Evolutionary conservation across 2,113 vertebrate genomes (phyloP).

Genomic region (Gallinago paraguaiae): DNA sequence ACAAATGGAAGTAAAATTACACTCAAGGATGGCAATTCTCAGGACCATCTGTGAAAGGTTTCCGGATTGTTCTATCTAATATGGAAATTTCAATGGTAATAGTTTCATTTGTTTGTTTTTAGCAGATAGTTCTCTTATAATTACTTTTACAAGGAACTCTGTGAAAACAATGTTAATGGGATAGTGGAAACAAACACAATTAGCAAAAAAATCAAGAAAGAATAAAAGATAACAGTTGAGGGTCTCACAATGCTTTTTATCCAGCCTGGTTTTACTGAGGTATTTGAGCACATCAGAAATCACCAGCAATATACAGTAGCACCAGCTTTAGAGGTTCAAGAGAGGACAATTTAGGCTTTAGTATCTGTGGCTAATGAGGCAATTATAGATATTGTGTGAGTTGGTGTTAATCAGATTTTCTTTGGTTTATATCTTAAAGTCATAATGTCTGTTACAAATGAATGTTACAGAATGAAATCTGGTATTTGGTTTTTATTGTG

Average conservation of each 20-base stretch:
- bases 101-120: not conserved
- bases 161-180: not conserved
- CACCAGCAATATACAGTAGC: not conserved
- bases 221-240: not conserved
- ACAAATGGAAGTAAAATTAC: not conserved
- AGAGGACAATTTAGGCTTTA: not conserved
- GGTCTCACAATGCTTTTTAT: not conserved
- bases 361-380: not conserved
- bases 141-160: conserved; percentile 1
- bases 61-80: not conserved
- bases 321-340: not conserved
- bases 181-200: not conserved
- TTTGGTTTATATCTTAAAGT: not conserved
- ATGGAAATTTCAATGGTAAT: not conserved
- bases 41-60: not conserved
- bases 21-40: not conserved
- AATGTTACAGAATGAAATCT: not conserved
- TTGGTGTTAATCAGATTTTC: not conserved
- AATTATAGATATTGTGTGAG: not conserved
- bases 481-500: not conserved
- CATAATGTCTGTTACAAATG: not conserved
- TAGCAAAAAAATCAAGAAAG: not conserved
- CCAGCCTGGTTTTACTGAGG: not conserved
- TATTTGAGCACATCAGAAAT: not conserved
- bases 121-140: not conserved